A percentile compares a stretch with the other conserved stretches of the same genome.
phyloP scores from a whole-genome alignment of 2,113 vertebrate species.

The Colistium nudipinnis region DNA sequence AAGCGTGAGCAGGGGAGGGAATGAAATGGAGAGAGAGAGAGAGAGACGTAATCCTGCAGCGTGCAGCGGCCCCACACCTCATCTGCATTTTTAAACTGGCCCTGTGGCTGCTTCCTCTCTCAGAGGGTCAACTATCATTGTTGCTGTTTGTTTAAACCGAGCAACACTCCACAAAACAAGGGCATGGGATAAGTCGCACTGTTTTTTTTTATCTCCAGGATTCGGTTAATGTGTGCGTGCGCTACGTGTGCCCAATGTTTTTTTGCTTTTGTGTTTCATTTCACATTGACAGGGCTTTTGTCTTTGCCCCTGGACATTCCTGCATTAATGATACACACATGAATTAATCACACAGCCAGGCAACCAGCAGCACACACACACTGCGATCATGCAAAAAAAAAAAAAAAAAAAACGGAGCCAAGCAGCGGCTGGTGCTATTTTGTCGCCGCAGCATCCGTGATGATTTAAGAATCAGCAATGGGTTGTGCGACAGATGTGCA shows the following conservation, averaged over 20 bases:
- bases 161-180: slow-evolving; percentile 62
- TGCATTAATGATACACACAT: slow-evolving; percentile 80
- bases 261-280: slow-evolving; percentile 61
- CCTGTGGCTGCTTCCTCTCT: slow-evolving; percentile 64
- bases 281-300: slow-evolving; percentile 77
- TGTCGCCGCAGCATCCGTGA: slow-evolving; percentile 54
- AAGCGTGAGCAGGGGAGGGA: slow-evolving; percentile 17
- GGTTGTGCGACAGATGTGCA: slow-evolving; percentile 56
- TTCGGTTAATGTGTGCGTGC: slow-evolving; percentile 16
- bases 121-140: slow-evolving; percentile 73
- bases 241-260: slow-evolving; percentile 30
- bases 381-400: slow-evolving; percentile 72
- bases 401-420: slow-evolving; percentile 58
- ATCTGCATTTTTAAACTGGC: slow-evolving; percentile 77
- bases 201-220: slow-evolving; percentile 40
- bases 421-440: slow-evolving; percentile 54
- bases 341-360: slow-evolving; percentile 78
- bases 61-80: slow-evolving; percentile 56
- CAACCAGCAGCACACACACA: slow-evolving; percentile 70
- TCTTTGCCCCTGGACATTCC: slow-evolving; percentile 78
- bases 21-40: slow-evolving; percentile 30
- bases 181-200: slow-evolving; percentile 65
- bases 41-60: slow-evolving; percentile 58
- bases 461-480: slow-evolving; percentile 64
- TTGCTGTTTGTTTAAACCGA: slow-evolving; percentile 69